phyloP scores from a whole-genome alignment of 2,888 invertebrate species.

The Limnephilus rhombicus region DNA sequence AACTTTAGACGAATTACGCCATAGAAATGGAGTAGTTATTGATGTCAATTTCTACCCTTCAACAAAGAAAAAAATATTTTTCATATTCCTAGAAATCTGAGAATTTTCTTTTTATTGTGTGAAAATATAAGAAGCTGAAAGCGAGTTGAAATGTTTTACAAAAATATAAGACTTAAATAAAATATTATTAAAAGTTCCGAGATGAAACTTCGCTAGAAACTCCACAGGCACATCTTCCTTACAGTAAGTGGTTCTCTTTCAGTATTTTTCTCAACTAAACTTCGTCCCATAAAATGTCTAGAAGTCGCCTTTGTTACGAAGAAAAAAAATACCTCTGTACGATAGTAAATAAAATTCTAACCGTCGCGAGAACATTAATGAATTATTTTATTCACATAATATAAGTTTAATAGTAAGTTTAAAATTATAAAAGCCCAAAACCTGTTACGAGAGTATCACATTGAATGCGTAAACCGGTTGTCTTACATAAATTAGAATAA shows the following conservation, averaged over 20 bases:
- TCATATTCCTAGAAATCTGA: background rate
- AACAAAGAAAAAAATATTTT: background rate
- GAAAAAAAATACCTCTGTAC: background rate
- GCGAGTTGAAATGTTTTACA: background rate
- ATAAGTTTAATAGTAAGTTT: background rate
- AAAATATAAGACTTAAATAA: background rate
- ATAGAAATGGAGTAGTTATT: background rate
- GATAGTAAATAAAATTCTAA: background rate
- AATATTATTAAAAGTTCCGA: background rate
- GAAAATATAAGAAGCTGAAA: background rate
- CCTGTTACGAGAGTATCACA: background rate
- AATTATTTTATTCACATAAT: conserved; percentile 29
- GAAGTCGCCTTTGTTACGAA: background rate
- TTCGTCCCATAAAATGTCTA: background rate
- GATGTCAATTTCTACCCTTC: background rate
- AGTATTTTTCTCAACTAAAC: background rate
- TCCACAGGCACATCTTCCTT: background rate
- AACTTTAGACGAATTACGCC: too few relatives aligned
- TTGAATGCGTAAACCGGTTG: background rate
- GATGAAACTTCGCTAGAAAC: background rate
- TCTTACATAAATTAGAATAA: conserved; percentile 22
- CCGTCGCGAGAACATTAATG: conserved; percentile 31
- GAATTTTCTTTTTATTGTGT: background rate
- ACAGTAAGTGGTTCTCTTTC: background rate
- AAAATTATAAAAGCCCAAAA: background rate